Base-by-base conservation (phyloP, 2,797 vertebrate genomes). In the Artibeus lituratus region DNA sequence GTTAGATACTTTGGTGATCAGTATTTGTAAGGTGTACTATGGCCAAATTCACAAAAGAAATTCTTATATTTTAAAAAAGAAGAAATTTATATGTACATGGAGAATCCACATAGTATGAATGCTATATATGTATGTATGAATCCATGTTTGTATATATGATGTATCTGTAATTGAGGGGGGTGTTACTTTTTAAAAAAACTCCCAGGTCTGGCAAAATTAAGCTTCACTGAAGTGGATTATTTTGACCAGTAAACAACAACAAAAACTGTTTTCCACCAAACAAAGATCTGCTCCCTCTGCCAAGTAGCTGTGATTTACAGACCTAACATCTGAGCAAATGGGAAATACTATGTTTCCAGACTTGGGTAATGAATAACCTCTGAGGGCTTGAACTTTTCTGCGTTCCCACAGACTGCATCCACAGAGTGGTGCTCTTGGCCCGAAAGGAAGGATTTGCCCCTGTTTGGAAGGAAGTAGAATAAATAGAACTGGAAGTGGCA, bases 401-500 rank as follows among this genome's bases (percentile, higher is more conserved):
- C 0, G 51, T 97, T 98, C 97, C 97, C 97, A 97, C 82, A 92
- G 91, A 92, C 94, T 94, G 62, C 69, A 85, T 97, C 94, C 97
- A 96, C 91, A 82, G 73, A 97, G 96, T 14, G 59, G 65, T 90
- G 94, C 96, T 98, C 96, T 97, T 90, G 90, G 91, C 96, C 97
- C 91, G 96, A 98, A 97, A 18, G 82, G 96, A 97, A 98, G 97
- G 22, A 97, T 98, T 97, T 97, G 78, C 91, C 57, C 92, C 26
- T 5, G 70, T 97, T 96, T 96, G 94, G 96, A 97, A 98, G 97
- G 98, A 99, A 99, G 98, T 98, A 96, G 93, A 98, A 98, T 98
- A 99, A 99, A 99, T 98, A 98, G 98, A 98, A 98, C 98, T 99
- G 98, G 98, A 99, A 99, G 97, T 99, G 93, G 94, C 98, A 98